These are phyloP conservation scores for Whitmania pigra DNA, from an alignment of 1,140 invertebrate species.

Conservation along the genomic window DNA sequence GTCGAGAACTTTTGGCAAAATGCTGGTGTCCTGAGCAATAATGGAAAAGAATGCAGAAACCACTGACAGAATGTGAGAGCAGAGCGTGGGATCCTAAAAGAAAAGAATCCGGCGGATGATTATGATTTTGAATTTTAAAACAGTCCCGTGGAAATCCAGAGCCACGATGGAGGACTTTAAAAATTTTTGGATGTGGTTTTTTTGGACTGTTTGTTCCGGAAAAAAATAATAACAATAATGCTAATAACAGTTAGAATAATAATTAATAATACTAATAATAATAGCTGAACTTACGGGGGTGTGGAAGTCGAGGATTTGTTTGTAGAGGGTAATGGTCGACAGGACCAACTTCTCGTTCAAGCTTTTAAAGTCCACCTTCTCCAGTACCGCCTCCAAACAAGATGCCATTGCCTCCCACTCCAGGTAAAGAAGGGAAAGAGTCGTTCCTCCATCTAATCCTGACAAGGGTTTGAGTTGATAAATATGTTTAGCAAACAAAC, in stretches of 20 bases:
- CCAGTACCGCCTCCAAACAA: constrained; percentile 62
- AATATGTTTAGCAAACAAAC: too few species aligned
- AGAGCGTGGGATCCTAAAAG: constrained; percentile 48
- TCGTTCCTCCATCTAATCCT: constrained; percentile 28
- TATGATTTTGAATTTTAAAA: neutral
- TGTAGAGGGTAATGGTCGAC: neutral
- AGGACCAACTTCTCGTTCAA: neutral
- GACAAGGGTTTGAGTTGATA: too few species aligned
- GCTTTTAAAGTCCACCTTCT: constrained; percentile 50
- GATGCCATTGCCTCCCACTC: constrained; percentile 71
- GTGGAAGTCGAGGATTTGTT: neutral
- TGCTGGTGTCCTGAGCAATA: constrained; percentile 64
- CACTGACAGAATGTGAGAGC: constrained; percentile 69
- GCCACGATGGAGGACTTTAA: too few species aligned
- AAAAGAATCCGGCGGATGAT: constrained; percentile 14
- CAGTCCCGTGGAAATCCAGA: too few species aligned
- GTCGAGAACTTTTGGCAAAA: constrained; percentile 63
- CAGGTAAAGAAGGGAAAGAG: constrained; percentile 38
- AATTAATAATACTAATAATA: neutral
- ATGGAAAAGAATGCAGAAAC: constrained; percentile 80
- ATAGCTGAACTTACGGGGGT: neutral
- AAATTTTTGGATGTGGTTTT: too few species aligned
- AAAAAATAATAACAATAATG: neutral
- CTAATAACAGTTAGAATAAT: neutral
- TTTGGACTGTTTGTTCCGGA: too few species aligned